A percentile compares a stretch with the other conserved stretches of the same genome.
Conservation (phyloP, 2,888 invertebrate species). For the Watsonalla cultraria region DNA sequence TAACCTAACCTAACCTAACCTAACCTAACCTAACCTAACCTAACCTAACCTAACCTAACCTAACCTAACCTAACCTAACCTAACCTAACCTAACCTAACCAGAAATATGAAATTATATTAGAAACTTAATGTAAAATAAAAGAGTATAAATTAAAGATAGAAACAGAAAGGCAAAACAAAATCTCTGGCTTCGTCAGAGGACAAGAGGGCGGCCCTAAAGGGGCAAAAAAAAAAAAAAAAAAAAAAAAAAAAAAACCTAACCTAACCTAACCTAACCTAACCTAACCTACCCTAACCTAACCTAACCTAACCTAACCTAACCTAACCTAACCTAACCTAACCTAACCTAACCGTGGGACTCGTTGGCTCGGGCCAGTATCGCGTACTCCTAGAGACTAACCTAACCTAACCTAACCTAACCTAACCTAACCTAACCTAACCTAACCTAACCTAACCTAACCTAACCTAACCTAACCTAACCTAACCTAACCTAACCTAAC, state of each 20-base stretch:
- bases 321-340: neutral
- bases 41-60: neutral
- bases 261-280: too few relatives aligned
- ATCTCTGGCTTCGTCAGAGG: too few relatives aligned
- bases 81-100: neutral
- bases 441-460: slow-evolving; percentile 5
- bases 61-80: neutral
- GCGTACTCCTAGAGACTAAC: neutral
- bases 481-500: slow-evolving; percentile 4
- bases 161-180: too few relatives aligned
- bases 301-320: neutral
- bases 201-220: too few relatives aligned
- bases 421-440: slow-evolving; percentile 2
- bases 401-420: slow-evolving; percentile 1
- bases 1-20: neutral
- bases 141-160: too few relatives aligned
- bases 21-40: neutral
- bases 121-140: too few relatives aligned
- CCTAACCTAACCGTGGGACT: neutral
- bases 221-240: too few relatives aligned
- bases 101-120: too few relatives aligned
- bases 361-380: too few relatives aligned
- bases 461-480: slow-evolving; percentile 4
- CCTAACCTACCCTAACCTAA: too few relatives aligned
- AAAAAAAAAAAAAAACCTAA: too few relatives aligned